A percentile compares a stretch with the other conserved stretches of the same genome.
Evolutionary conservation across 2,113 vertebrate species (phyloP).

Genomic region (Xenopus laevis): DNA sequence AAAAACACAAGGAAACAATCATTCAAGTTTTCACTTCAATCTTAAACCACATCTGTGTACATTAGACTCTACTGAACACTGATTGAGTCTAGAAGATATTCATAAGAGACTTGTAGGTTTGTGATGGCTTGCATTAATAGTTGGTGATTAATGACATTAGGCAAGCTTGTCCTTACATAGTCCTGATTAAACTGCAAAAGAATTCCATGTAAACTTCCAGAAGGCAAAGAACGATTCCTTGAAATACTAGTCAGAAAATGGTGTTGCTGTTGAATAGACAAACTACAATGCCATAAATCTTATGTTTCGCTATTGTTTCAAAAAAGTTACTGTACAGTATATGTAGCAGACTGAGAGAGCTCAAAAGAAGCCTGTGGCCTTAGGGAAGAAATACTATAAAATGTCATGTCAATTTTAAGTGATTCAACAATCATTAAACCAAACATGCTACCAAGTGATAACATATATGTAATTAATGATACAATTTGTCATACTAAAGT

Average conservation of each 20-base stretch:
- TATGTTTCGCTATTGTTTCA: slow-evolving; percentile 7
- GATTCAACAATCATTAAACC: slow-evolving; percentile 16
- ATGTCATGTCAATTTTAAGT: slow-evolving; percentile 8
- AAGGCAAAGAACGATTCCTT: not conserved
- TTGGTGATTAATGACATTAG: slow-evolving; percentile 35
- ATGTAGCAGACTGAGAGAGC: not conserved
- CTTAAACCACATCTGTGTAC: slow-evolving; percentile 33
- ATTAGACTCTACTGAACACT: slow-evolving; percentile 21
- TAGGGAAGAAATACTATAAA: slow-evolving; percentile 1
- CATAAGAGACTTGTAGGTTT: slow-evolving; percentile 21
- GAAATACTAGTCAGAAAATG: not conserved
- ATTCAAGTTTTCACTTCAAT: slow-evolving; percentile 34
- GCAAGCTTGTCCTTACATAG: slow-evolving; percentile 25
- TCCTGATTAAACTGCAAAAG: slow-evolving; percentile 14
- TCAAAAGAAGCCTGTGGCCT: not conserved
- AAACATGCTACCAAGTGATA: slow-evolving; percentile 2
- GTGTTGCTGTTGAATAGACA: not conserved
- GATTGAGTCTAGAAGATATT: slow-evolving; percentile 30
- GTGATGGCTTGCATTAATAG: slow-evolving; percentile 26
- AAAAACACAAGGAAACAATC: slow-evolving; percentile 38
- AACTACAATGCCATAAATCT: slow-evolving; percentile 27
- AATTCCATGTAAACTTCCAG: slow-evolving; percentile 13
- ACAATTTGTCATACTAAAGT: slow-evolving; percentile 13
- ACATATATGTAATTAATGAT: slow-evolving; percentile 12
- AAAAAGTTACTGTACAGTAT: slow-evolving; percentile 1